Base-by-base conservation (phyloP, 2,113 vertebrate genomes). In the Cnemophilus loriae region DNA sequence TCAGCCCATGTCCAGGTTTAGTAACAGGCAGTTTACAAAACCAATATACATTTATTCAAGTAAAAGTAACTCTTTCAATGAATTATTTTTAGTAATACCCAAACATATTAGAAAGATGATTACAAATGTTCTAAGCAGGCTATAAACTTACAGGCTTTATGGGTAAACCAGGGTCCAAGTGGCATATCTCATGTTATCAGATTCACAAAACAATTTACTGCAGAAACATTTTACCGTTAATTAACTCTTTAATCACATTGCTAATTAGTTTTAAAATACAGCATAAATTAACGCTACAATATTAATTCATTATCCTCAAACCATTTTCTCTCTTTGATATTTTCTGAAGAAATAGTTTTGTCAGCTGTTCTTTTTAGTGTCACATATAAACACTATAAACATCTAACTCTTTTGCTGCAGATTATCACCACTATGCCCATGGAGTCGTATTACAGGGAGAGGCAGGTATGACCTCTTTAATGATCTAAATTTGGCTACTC, bases 201-300 rank as follows among this genome's bases (percentile, higher is more conserved):
- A 88, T 95, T 73, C 57, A 95, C 47, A 65, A 94, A 97, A 97
- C 69, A 87, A 97, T 96, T 97, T 97, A 95, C 91, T 94, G 35
- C 73, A 96, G 77, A 96, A 97, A 96, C 32, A 95, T 94, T 98
- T 98, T 97, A 97, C 89, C 90, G 97, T 97, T 97, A 97, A 97
- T 97, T 97, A 97, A 96, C 89, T 95, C 91, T 97, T 97, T 98
- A 97, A 97, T 97, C 53, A 74, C 89, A 59, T 94, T 94, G 37
- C 67, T 95, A 97, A 97, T 97, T 96, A 97, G 84, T 84, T 88
- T 68, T 60, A 61, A 70, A 94, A 96, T 96, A 97, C 67, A 94
- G 67, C 90, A 93, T 91, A 91, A 76, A 93, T 96, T 97, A 97
- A 95, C 32, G 24, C 49, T 69, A 94, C 56, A 81, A 46, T 96